These are phyloP conservation scores for Iguana delicatissima DNA, from an alignment of 2,797 vertebrate genomes.

Conservation along the genomic window DNA sequence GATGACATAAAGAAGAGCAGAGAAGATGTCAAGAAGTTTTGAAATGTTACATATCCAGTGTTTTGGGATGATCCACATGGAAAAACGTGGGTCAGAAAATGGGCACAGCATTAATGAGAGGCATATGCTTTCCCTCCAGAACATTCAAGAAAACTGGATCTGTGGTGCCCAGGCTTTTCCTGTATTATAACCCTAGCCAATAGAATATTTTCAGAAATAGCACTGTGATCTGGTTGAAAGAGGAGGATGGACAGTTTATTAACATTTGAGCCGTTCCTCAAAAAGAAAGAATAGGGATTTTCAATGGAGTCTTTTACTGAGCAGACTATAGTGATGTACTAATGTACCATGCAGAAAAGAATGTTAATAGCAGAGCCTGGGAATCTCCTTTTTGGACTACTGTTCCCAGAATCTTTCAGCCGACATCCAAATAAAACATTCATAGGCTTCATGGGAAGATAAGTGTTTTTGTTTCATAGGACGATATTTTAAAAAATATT, in stretches of 20 bases:
- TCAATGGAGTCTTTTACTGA: background rate
- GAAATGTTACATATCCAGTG: background rate
- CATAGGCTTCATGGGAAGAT: background rate
- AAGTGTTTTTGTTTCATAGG: conserved; percentile 27
- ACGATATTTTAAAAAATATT: background rate
- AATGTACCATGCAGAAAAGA: background rate
- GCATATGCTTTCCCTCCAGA: background rate
- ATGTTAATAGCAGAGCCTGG: background rate
- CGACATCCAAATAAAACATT: background rate
- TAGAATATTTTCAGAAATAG: background rate
- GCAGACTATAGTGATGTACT: background rate
- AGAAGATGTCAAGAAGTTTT: conserved; percentile 1
- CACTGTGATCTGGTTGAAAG: background rate
- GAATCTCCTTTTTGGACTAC: too few relatives aligned
- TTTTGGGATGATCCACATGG: background rate
- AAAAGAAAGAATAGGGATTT: background rate
- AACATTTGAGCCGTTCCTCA: background rate
- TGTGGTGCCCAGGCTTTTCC: background rate
- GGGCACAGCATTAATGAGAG: background rate
- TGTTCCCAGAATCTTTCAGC: background rate
- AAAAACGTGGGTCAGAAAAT: conserved; percentile 21
- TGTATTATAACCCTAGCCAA: background rate
- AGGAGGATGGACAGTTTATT: conserved; percentile 1
- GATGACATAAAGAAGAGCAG: conserved; percentile 7
- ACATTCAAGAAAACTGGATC: conserved; percentile 15